Evolutionary conservation across 2,113 vertebrate species (phyloP).

Genomic region (Notiomystis cincta): DNA sequence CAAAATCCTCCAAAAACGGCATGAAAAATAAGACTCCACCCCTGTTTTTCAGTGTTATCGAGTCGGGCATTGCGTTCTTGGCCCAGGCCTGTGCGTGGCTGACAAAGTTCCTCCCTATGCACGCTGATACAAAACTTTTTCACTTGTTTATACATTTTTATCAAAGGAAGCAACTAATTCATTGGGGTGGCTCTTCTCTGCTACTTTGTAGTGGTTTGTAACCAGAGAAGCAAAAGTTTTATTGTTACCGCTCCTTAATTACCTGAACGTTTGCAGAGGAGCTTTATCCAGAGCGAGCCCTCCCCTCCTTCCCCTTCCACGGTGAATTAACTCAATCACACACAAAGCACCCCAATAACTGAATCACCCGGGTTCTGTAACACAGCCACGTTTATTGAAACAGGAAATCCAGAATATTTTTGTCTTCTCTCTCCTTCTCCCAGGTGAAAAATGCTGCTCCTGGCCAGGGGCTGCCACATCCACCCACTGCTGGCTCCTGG

Average conservation of each 20-base stretch:
- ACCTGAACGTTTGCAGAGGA: neutral
- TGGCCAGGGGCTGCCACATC: neutral
- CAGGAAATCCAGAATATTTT: neutral
- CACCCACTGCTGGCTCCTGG: neutral
- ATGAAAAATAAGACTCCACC: neutral
- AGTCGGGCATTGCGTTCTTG: neutral
- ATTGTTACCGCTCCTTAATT: neutral
- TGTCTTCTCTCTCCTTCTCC: neutral
- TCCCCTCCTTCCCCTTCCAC: neutral
- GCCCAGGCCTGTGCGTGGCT: rapidly evolving
- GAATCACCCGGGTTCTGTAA: neutral
- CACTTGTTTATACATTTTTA: neutral
- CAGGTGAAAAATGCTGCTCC: neutral
- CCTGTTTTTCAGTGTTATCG: neutral
- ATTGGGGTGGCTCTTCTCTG: rapidly evolving
- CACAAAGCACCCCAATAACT: neutral
- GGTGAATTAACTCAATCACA: neutral
- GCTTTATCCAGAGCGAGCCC: neutral
- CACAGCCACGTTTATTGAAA: neutral
- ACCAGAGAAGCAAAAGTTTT: neutral
- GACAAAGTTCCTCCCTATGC: neutral
- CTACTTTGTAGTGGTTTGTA: neutral
- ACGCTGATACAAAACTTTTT: neutral
- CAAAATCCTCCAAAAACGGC: neutral
- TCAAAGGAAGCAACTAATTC: neutral